Conservation (phyloP, 2,797 vertebrate genomes). For the Poeciliopsis infans region DNA sequence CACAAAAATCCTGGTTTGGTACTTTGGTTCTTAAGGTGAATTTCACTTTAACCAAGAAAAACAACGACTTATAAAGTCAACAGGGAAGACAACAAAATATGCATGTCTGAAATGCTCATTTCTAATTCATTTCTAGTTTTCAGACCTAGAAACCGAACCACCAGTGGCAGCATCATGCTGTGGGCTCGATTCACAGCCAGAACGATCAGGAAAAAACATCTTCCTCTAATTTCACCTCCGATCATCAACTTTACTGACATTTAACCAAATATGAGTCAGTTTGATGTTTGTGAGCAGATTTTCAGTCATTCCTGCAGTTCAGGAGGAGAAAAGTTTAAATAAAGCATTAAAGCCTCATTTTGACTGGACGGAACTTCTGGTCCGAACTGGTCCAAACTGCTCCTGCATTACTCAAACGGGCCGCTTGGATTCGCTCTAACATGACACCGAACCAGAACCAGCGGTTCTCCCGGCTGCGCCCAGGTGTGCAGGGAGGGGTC, state of each 20-base stretch:
- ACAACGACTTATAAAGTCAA: neutral
- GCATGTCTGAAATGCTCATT: neutral
- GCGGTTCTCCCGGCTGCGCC: neutral
- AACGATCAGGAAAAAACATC: neutral
- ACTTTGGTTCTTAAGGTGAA: too few relatives aligned
- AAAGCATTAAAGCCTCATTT: neutral
- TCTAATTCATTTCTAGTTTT: neutral
- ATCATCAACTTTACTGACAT: neutral
- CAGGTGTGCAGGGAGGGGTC: slow-evolving; percentile 44
- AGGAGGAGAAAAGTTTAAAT: neutral
- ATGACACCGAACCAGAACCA: neutral
- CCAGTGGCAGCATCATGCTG: neutral
- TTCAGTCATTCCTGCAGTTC: neutral
- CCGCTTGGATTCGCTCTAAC: neutral
- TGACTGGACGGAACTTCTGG: neutral
- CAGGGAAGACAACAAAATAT: neutral
- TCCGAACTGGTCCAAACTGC: neutral
- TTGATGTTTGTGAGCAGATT: neutral
- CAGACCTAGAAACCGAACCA: too few relatives aligned
- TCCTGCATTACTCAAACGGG: neutral
- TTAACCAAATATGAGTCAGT: neutral
- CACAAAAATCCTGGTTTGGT: too few relatives aligned
- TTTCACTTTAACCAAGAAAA: too few relatives aligned
- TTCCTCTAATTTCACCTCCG: neutral
- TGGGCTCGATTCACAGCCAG: neutral